phyloP scores from a whole-genome alignment of 1,140 invertebrate species.

The Drosophila orosa region DNA sequence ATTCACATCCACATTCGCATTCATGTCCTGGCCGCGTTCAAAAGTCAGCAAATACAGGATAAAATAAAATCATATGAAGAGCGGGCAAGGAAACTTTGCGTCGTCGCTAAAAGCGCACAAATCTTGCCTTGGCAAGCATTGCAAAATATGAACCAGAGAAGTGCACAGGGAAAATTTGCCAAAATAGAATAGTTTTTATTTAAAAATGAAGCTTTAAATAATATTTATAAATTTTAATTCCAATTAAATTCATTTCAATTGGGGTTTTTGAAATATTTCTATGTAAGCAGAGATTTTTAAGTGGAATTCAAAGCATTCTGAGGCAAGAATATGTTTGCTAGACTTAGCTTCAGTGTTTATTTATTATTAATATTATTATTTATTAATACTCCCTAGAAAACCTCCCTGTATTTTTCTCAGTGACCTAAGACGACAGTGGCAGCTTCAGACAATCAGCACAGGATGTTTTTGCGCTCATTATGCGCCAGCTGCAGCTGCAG shows the following conservation, averaged over 20 bases:
- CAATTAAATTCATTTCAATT: background rate
- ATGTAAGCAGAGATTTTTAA: background rate
- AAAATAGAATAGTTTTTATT: background rate
- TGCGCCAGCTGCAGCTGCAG: constrained; percentile 69
- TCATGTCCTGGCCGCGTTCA: constrained; percentile 66
- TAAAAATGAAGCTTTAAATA: too few species aligned
- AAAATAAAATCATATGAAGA: constrained; percentile 24
- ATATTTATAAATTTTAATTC: too few species aligned
- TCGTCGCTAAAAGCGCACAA: constrained; percentile 74
- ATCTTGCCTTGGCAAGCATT: constrained; percentile 63
- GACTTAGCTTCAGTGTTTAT: background rate
- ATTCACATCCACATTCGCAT: constrained; percentile 45
- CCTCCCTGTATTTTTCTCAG: background rate
- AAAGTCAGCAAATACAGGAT: constrained; percentile 64
- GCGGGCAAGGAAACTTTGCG: constrained; percentile 55
- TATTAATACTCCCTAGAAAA: background rate
- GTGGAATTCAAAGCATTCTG: background rate
- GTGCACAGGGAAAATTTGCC: background rate
- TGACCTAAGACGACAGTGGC: constrained; percentile 31
- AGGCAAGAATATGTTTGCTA: fast-evolving
- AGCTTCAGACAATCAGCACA: constrained; percentile 65
- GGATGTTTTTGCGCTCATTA: constrained; percentile 80
- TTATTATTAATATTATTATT: background rate
- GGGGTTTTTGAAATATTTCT: too few species aligned
- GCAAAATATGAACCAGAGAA: constrained; percentile 49